These are phyloP conservation scores for Thumatha senex DNA, from an alignment of 2,888 invertebrate species.

Conservation along the genomic window DNA sequence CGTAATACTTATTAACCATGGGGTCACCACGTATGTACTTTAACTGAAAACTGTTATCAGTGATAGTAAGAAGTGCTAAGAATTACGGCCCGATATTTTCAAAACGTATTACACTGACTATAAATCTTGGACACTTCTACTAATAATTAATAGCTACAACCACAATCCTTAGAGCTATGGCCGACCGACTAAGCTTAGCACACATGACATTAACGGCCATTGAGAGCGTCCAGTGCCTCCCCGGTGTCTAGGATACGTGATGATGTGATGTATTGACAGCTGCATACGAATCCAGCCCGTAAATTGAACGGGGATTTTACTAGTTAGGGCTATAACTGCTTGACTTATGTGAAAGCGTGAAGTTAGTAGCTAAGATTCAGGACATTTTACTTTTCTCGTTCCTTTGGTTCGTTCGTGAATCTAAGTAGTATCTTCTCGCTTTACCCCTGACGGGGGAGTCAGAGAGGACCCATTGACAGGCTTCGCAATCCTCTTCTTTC, in stretches of 20 bases:
- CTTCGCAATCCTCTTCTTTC: too few species aligned
- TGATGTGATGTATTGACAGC: conserved; percentile 22
- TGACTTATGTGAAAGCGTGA: conserved; percentile 1
- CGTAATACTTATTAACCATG: too few species aligned
- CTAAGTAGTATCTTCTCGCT: too few species aligned
- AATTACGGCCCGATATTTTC: too few species aligned
- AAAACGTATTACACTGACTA: too few species aligned
- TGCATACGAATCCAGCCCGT: conserved; percentile 21
- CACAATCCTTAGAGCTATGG: conserved; percentile 4
- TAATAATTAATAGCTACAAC: not conserved
- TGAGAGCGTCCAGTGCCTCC: conserved; percentile 21
- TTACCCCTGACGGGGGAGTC: too few species aligned
- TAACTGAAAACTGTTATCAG: too few species aligned
- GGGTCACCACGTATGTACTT: too few species aligned
- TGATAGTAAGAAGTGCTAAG: too few species aligned
- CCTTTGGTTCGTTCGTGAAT: too few species aligned
- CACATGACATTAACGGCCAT: conserved; percentile 34
- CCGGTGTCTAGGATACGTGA: conserved; percentile 14
- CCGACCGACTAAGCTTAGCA: conserved; percentile 11
- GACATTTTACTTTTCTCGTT: not conserved
- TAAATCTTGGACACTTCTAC: not conserved
- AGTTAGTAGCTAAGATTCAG: not conserved
- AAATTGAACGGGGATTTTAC: conserved; percentile 13
- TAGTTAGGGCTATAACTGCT: conserved; percentile 13
- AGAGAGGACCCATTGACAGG: too few species aligned